Evolutionary conservation across 2,113 vertebrate species (phyloP).

Genomic region (Cnemophilus loriae): DNA sequence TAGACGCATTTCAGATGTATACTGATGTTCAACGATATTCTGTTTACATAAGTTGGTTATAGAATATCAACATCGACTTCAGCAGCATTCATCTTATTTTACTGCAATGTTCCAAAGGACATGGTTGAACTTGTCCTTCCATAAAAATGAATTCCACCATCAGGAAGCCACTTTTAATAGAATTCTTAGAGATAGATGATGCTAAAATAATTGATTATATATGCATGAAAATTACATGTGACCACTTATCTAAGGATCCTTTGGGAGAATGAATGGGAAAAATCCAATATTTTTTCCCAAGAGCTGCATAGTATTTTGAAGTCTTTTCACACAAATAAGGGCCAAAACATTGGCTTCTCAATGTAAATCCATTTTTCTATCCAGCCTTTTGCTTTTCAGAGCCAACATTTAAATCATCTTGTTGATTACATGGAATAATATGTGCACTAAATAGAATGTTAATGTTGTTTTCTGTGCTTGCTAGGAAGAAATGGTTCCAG

Average conservation of each 20-base stretch:
- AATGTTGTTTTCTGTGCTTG: conserved; percentile 13
- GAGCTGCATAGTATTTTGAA: background rate
- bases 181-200: background rate
- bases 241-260: background rate
- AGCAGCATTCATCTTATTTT: background rate
- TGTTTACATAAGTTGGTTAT: background rate
- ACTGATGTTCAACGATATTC: background rate
- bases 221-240: background rate
- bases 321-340: background rate
- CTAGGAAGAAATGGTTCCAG: conserved; percentile 10
- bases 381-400: background rate
- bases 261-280: background rate
- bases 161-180: background rate
- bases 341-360: background rate
- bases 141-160: background rate
- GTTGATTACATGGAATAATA: background rate
- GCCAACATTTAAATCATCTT: background rate
- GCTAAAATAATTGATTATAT: background rate
- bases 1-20: background rate
- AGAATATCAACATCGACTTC: background rate
- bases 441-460: background rate
- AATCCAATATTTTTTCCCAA: background rate
- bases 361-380: background rate
- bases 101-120: background rate
- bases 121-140: background rate